Percentiles rank a stretch among this genome's conserved stretches.
Conservation (phyloP, 2,113 vertebrate species). For the Mixornis gularis region DNA sequence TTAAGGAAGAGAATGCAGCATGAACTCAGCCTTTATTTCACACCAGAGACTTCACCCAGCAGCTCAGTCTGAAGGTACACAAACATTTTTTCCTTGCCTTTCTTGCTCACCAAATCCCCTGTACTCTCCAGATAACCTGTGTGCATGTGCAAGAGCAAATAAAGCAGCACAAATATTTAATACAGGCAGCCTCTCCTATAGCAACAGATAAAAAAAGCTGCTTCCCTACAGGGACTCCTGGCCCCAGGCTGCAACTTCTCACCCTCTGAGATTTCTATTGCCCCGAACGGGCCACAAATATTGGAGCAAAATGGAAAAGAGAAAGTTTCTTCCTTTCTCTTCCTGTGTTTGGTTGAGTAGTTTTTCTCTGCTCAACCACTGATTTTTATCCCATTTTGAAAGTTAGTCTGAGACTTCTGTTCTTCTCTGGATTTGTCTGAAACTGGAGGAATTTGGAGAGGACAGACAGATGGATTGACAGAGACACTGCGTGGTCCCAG, state of each 20-base stretch:
- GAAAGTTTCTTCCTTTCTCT: background rate
- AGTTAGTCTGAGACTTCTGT: background rate
- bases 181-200: background rate
- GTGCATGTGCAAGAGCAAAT: background rate
- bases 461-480: background rate
- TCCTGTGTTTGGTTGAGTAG: background rate
- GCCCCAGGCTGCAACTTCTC: background rate
- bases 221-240: background rate
- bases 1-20: background rate
- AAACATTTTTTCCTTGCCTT: background rate
- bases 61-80: background rate
- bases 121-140: background rate
- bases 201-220: background rate
- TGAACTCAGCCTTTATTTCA: background rate
- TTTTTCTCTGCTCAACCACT: background rate
- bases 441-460: background rate
- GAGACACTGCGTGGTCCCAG: background rate
- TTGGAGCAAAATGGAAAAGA: background rate
- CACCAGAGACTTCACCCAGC: background rate
- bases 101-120: background rate
- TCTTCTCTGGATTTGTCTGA: background rate
- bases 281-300: background rate
- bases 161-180: constrained; percentile 7
- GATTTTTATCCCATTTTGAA: background rate
- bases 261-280: background rate